phyloP scores from a whole-genome alignment of 2,888 invertebrate genomes.

The Ichneumon xanthorius region DNA sequence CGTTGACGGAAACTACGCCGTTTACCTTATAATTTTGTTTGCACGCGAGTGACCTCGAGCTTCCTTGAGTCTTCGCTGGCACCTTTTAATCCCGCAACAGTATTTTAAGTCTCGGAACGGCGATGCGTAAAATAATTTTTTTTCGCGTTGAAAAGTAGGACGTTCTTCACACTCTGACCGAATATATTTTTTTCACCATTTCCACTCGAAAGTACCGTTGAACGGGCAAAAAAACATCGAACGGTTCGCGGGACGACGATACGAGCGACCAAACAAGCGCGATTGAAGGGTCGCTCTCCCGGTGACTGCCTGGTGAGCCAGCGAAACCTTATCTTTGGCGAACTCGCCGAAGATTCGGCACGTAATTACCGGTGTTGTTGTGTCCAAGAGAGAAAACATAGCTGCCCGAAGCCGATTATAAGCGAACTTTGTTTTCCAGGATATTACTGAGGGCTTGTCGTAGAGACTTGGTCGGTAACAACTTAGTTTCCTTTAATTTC shows the following conservation, averaged over 20 bases:
- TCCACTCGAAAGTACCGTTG: constrained; percentile 21
- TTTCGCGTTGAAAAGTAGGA: constrained; percentile 5
- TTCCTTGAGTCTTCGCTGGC: neutral
- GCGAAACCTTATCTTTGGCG: neutral
- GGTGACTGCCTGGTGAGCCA: neutral
- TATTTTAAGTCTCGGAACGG: neutral
- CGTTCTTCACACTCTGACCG: constrained; percentile 3
- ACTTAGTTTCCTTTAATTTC: too few relatives aligned
- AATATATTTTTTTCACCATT: constrained; percentile 17
- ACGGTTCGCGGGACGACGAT: constrained; percentile 8
- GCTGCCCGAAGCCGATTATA: neutral
- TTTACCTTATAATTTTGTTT: neutral
- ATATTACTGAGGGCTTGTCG: too few relatives aligned
- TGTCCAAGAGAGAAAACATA: neutral
- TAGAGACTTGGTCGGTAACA: too few relatives aligned
- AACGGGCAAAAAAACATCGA: constrained; percentile 16
- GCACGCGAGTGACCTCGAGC: neutral
- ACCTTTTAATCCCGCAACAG: neutral
- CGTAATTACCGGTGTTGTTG: constrained; percentile 18
- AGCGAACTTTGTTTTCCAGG: neutral
- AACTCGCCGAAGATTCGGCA: constrained; percentile 16
- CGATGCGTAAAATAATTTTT: constrained; percentile 35
- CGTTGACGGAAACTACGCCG: too few relatives aligned
- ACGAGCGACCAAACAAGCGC: neutral
- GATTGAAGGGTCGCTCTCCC: constrained; percentile 21